Base-by-base conservation (phyloP, 1,140 invertebrate genomes). In the Brachionus rubens region DNA sequence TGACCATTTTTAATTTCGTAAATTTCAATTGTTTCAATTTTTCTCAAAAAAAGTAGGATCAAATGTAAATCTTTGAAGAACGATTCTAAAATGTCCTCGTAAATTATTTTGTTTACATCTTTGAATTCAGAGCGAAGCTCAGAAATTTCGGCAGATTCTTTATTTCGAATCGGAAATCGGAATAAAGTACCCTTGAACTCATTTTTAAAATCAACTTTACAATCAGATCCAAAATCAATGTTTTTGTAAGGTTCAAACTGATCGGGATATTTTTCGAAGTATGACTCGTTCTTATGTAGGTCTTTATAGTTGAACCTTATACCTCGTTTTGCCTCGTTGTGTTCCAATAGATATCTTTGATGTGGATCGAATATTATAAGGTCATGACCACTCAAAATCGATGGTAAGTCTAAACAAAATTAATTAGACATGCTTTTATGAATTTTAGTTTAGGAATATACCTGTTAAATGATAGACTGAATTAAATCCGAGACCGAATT, bases 391-490 rank as follows among this genome's bases (percentile, higher is more conserved):
- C 80, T 81, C 0, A 82, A 50, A 2, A 82, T 79, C 47, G 78
- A 77, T n/a, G 80, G 80, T 26, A 80, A 76, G 79, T 82, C 82
- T 82, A 75, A 14, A 79, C 70, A 33, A 50, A 59, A 68, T 33
- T 56, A 52, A 41, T 33, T 46, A 33, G 0, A 75, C 0, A 9
- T 56, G 62, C 4, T 50, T 40, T 56, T 40, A 19, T 43, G 21
- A 28, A 41, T 67, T 40, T 62, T 36, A 33, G 1, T 7, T 52
- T 54, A 19, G 33, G n/a, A 16, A 19, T 36, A 28, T 77, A 81
- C 81, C 81, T 79, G 81, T 82, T 16, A 82, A 75, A 75, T 82
- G 81, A 62, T 81, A 82, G 6, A 81, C 80, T 14, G 81, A 82
- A 40, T 82, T 81, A 78, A 82, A 82, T 5, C 81, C 81, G 28